These are phyloP conservation scores for Lutraria lutraria DNA, from an alignment of 2,888 invertebrate species.

Conservation along the genomic window DNA sequence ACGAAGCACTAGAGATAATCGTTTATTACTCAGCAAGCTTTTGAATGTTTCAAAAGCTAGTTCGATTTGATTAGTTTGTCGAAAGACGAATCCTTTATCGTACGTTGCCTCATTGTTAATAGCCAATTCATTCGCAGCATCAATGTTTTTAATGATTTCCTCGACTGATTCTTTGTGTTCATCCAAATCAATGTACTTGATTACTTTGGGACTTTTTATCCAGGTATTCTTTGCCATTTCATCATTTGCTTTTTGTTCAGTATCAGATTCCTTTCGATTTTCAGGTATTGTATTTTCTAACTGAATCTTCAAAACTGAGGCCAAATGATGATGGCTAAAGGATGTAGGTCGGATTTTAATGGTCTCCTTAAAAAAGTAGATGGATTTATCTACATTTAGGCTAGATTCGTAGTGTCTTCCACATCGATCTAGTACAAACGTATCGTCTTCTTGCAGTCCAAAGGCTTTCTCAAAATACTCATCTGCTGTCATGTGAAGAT, in stretches of 20 bases:
- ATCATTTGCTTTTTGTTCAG: background rate
- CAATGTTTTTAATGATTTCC: conserved; percentile 31
- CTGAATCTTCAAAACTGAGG: conserved; percentile 34
- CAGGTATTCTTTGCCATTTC: background rate
- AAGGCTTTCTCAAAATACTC: conserved; percentile 36
- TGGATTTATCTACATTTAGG: conserved; percentile 6
- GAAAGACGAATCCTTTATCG: conserved; percentile 50
- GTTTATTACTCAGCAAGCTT: conserved; percentile 13
- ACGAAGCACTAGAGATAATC: conserved; percentile 36
- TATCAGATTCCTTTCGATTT: background rate
- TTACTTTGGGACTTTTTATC: conserved; percentile 51
- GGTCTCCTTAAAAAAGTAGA: conserved; percentile 30
- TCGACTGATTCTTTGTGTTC: background rate
- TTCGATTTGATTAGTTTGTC: conserved; percentile 15
- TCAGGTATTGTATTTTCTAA: conserved; percentile 10
- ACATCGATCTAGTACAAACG: conserved; percentile 49
- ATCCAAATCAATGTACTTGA: conserved; percentile 10
- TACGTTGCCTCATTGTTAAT: conserved; percentile 43
- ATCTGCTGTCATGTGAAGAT: background rate
- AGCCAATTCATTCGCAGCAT: conserved; percentile 38
- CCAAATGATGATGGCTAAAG: conserved; percentile 45
- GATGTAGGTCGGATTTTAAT: conserved; percentile 34
- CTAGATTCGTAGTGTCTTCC: conserved; percentile 44
- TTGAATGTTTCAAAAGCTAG: conserved; percentile 46
- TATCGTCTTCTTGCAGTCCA: conserved; percentile 19